Evolutionary conservation across 2,888 invertebrate genomes (phyloP), one percentile per base, ranked within the genome.

Genomic region (Antitype chi): DNA sequence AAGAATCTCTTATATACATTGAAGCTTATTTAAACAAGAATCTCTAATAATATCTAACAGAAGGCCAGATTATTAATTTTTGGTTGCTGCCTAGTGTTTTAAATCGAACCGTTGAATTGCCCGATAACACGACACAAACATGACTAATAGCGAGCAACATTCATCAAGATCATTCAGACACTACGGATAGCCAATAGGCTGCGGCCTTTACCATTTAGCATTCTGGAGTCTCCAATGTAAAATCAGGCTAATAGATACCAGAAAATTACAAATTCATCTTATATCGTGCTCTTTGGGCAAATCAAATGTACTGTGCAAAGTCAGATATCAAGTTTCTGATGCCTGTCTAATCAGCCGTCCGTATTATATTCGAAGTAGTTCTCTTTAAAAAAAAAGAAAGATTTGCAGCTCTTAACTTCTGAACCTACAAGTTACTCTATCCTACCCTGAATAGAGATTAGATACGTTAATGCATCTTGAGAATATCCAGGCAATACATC

Each of bases 401-500:
- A 43, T 52, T 38, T 67, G 53, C 53, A 70, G 52, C 68, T 68
- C 28, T 32, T 20, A 82, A 68, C n/a, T 74, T 68, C 38, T 32
- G 25, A 82, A 69, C 28, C 32, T 73, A 57, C 63, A 49, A 62
- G 49, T 71, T 72, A 62, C 53, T 79, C 47, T 70, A 81, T 71
- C 80, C 53, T 66, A 60, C 60, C 57, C 64, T 8, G n/a, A 60
- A 71, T 79, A 60, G 62, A 82, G 87, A 86, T 87, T 83, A n/a
- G n/a, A n/a, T n/a, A 74, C 77, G 75, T 81, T 88, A 90, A 90
- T 90, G 89, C 86, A 90, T 88, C 83, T 89, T 92, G 92, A 93
- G 84, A 87, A 85, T 91, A 91, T 87, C 91, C 93, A 89, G 83
- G 78, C 84, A 79, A 74, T 81, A 80, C 78, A 83, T 81, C 81